Evolutionary conservation across 2,797 vertebrate genomes (phyloP), one percentile per base, ranked within the genome.

Genomic region (Sebastes oblongus): DNA sequence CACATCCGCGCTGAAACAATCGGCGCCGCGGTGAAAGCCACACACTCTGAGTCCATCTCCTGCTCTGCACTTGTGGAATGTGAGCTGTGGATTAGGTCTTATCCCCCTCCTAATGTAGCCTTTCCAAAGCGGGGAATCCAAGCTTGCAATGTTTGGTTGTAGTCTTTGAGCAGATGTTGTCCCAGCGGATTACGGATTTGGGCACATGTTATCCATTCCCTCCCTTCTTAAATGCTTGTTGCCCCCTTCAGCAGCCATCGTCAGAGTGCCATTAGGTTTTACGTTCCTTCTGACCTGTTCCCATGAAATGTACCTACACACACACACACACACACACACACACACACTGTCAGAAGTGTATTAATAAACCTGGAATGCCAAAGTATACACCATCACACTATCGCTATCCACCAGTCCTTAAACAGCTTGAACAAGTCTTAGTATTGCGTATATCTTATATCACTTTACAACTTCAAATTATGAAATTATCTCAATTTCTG

Each of bases 41-140:
- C 66, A 74, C 74, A 79, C 77, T 80, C 66, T 9, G 73, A 78
- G 68, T 69, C 75, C 85, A 76, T 93, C 91, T 92, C 72, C 72
- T 82, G 78, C 83, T 84, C 76, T 95, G 95, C 94, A 94, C 93
- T 92, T 75, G 91, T 94, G 95, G 95, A 96, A 96, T 95, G 95
- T 94, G 95, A 95, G 81, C 62, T 75, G 80, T 71, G 93, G 94
- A 94, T 96, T 95, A 94, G 77, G 36, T 68, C 24, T 92, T 83
- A 93, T 91, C 91, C 92, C 79, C 12, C 61, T 83, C 70, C 77
- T 74, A 91, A 89, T 89, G 84, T 89, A 87, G 88, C 86, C 72
- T 86, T 88, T 88, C 82, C 85, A 90, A 86, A 91, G 88, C 77
- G 32, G 70, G 85, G 85, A 92, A 93, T 89, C 84, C 85, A 87